A percentile compares a stretch with the other conserved stretches of the same genome.
Conservation (phyloP, 2,888 invertebrate species). For the Hydraecia micacea region DNA sequence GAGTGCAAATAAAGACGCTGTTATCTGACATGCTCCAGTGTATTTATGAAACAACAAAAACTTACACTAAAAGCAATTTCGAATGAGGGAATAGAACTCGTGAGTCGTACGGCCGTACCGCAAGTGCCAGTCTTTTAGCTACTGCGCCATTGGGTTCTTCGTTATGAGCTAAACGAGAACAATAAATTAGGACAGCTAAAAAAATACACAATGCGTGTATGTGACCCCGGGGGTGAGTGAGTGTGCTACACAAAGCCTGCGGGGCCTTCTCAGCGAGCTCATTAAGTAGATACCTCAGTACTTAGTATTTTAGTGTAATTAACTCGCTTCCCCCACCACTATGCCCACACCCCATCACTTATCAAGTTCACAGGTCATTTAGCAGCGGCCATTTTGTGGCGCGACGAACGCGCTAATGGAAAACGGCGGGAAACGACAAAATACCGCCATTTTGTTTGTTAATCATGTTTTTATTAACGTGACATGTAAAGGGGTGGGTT, state of each 20-base stretch:
- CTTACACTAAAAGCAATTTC: no score
- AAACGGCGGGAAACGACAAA: conserved; percentile 72
- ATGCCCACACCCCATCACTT: conserved; percentile 62
- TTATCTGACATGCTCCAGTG: no score
- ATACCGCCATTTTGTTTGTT: conserved; percentile 67
- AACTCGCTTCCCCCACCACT: conserved; percentile 38
- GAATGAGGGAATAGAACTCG: no score
- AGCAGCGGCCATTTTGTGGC: conserved; percentile 65
- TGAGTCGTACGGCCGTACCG: no score
- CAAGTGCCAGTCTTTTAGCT: no score
- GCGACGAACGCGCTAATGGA: conserved; percentile 71
- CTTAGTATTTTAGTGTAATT: conserved; percentile 4
- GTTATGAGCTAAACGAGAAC: not conserved
- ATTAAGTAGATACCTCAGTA: not conserved
- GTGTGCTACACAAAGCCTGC: not conserved
- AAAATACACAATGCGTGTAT: not conserved
- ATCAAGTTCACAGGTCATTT: conserved; percentile 79
- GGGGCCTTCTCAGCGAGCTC: not conserved
- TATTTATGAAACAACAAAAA: no score
- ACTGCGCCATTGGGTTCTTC: no score
- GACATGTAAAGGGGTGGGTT: conserved; percentile 44
- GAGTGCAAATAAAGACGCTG: no score
- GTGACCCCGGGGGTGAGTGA: not conserved
- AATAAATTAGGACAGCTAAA: not conserved
- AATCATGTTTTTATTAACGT: conserved; percentile 63